phyloP scores from a whole-genome alignment of 2,113 vertebrate genomes.

The Nesogale talazaci region DNA sequence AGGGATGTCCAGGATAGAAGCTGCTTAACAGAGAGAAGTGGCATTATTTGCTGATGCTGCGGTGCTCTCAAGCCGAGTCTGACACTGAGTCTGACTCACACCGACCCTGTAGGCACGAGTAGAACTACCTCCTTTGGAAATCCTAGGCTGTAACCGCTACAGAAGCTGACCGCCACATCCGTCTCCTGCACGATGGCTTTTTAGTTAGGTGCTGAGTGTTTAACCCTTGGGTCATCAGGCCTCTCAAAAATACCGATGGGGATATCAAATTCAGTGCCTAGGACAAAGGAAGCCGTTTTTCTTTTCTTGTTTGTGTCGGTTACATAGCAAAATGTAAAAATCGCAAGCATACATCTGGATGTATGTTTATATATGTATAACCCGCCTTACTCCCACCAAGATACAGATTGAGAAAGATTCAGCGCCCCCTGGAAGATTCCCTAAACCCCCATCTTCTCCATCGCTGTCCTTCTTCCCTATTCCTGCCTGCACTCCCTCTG shows the following conservation, averaged over 20 bases:
- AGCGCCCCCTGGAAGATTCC: neutral
- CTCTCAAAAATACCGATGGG: neutral
- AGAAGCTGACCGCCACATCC: neutral
- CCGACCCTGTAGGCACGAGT: neutral
- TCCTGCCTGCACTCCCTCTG: neutral
- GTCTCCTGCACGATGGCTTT: neutral
- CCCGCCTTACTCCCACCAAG: neutral
- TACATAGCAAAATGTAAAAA: neutral
- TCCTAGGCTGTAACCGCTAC: neutral
- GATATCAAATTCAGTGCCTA: constrained; percentile 48
- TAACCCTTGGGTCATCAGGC: neutral
- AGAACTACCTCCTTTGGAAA: neutral
- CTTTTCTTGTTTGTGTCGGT: neutral
- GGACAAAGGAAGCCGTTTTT: neutral
- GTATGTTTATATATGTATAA: neutral
- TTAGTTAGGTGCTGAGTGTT: neutral
- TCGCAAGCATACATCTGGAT: too few species aligned
- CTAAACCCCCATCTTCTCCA: too few species aligned
- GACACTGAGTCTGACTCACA: neutral
- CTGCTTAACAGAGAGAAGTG: neutral
- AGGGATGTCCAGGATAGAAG: neutral
- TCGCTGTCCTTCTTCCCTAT: neutral
- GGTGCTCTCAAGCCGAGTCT: neutral
- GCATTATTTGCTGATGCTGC: neutral
- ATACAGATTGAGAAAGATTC: neutral